Evolutionary conservation across 2,888 invertebrate species (phyloP), one percentile per base, ranked within the genome.

Genomic region (Fragum fragum): DNA sequence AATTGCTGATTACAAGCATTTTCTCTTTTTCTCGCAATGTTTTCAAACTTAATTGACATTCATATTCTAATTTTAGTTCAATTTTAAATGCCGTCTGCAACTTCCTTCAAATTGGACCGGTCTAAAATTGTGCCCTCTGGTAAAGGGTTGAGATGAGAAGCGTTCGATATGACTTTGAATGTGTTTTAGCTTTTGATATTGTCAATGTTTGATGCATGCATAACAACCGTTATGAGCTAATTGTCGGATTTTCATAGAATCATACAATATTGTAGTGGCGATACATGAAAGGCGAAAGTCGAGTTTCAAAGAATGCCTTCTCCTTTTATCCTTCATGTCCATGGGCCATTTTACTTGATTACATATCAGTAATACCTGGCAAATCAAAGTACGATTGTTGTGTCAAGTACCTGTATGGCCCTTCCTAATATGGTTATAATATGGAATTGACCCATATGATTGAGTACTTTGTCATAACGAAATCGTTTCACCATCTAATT

Each of bases 211-310:
- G 47, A 47, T 47, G 47, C 47, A 47, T 47, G 47, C n/a, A 18
- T 47, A 18, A 47, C 47, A 47, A 47, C 47, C 47, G n/a, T 47
- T 47, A 47, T 47, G 47, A 47, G 14, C 47, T 47, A 47, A 47
- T 47, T 47, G 47, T 47, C 47, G 47, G 47, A 47, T 47, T 47
- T 47, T 47, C 47, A 47, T 47, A 47, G 47, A 47, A 47, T 47
- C n/a, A 47, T 47, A 47, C 47, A 47, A 47, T 47, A 47, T 47
- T 47, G 47, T 47, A 14, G 47, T 9, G 47, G 2, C 47, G 14
- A 5, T 5, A 47, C 47, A 47, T 47, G 47, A 47, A 47, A 47
- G 47, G 47, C 47, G 14, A 47, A 14, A 47, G 47, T 14, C 47
- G 47, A 47, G 2, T 47, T 18, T 47, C 47, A 47, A 47, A 47